phyloP scores from a whole-genome alignment of 2,113 vertebrate species.

The Arothron firmamentum region DNA sequence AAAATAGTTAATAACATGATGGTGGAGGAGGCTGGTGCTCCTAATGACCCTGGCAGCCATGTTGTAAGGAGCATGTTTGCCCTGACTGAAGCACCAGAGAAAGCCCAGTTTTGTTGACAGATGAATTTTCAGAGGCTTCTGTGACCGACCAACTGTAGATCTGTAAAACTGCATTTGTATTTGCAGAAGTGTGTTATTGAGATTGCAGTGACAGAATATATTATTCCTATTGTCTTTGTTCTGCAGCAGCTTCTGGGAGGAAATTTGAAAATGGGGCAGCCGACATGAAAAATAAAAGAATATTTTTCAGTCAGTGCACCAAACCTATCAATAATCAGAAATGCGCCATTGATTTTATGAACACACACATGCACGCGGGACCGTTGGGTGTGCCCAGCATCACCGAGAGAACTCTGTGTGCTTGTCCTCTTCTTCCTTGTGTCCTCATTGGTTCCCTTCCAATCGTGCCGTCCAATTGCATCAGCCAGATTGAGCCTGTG shows the following conservation, averaged over 20 bases:
- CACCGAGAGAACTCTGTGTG: conserved; percentile 45
- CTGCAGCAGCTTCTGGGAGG: conserved; percentile 36
- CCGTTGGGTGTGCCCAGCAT: conserved; percentile 64
- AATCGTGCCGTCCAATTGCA: conserved; percentile 59
- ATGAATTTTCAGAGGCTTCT: conserved; percentile 22
- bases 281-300: conserved; percentile 27
- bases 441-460: conserved; percentile 61
- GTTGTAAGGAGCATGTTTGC: no score
- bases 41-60: no score
- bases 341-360: conserved; percentile 19
- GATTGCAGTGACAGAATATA: conserved; percentile 44
- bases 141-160: no score
- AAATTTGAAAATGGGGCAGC: conserved; percentile 28
- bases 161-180: background rate
- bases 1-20: no score
- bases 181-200: conserved; percentile 20
- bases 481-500: conserved; percentile 43
- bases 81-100: no score
- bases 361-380: conserved; percentile 20
- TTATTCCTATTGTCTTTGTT: conserved; percentile 50
- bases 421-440: conserved; percentile 45
- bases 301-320: conserved; percentile 26
- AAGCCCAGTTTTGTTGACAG: background rate
- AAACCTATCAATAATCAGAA: conserved; percentile 34
- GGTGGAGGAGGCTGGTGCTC: no score